Evolutionary conservation across 2,113 vertebrate species (phyloP), one percentile per base, ranked within the genome.

Genomic region (Gobio gobio): DNA sequence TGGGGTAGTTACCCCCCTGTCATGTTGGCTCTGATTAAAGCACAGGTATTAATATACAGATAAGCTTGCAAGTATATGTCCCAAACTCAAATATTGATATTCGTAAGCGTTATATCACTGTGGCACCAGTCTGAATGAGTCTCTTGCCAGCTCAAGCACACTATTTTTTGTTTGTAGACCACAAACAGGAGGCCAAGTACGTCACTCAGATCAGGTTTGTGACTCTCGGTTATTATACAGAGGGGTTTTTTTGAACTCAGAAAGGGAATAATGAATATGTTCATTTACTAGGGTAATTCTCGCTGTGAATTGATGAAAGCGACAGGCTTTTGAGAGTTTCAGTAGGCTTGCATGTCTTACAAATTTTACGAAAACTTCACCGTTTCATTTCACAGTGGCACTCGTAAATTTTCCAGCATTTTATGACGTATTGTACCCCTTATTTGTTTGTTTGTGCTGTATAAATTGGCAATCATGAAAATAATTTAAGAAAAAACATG

Each of bases 361-460:
- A 51, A 14, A 18, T 51, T 77, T 58, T 18, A 76, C 26, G 56
- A 56, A 54, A 76, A 36, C 74, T 5, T 33, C 16, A 56, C 74
- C 58, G 58, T 86, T 80, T 86, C 80, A 88, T 93, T 91, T 92
- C 86, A 91, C 64, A 76, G 80, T 13, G 43, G 18, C 29, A 64
- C 75, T 59, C 54, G n/a, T 54, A 82, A 43, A 85, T 82, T 59
- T 78, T 78, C 68, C 12, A 40, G 14, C 82, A 89, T 87, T 56
- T 56, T 56, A 56, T 56, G 51, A 20, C 54, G 20, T 56, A 85
- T 85, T 88, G 82, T 92, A 90, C 91, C 92, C 91, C 51, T 5
- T 78, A 24, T 61, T 43, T 59, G 54, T 78, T 43, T 61, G 54
- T 78, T 40, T 13, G 54, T 61, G 33, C 22, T 78, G 33, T 59